These are phyloP conservation scores for Marisa cornuarietis DNA, from an alignment of 1,140 invertebrate genomes.

Conservation along the genomic window DNA sequence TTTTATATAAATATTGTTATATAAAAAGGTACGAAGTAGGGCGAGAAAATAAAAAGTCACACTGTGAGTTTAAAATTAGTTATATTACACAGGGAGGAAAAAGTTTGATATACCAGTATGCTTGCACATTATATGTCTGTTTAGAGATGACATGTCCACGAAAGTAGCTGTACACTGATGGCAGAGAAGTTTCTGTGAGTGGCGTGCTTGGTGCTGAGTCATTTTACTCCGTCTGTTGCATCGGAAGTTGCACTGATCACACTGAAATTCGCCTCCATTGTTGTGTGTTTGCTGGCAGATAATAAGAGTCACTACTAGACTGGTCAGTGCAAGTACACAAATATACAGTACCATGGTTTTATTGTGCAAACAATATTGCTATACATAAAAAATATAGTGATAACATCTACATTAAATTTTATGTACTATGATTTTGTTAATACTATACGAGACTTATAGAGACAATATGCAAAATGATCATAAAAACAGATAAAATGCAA, in stretches of 20 bases:
- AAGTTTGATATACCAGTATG: conserved; percentile 6
- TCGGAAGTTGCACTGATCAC: conserved; percentile 19
- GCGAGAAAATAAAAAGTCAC: too few species aligned
- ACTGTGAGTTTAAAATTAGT: too few species aligned
- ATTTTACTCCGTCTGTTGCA: neutral
- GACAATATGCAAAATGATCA: too few species aligned
- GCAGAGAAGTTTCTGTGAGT: conserved; percentile 14
- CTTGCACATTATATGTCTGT: conserved; percentile 16
- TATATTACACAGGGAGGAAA: neutral
- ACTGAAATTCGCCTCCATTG: neutral
- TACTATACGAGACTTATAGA: too few species aligned
- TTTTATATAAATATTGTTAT: neutral
- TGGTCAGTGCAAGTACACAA: too few species aligned
- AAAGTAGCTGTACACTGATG: conserved; percentile 17
- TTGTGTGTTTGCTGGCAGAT: neutral
- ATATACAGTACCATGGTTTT: too few species aligned
- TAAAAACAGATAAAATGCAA: too few species aligned
- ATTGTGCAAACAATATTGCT: too few species aligned
- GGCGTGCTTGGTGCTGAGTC: conserved; percentile 8
- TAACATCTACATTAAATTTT: neutral
- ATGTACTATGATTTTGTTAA: too few species aligned
- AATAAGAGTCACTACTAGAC: too few species aligned
- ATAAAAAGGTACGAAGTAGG: neutral
- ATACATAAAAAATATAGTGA: neutral
- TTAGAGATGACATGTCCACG: conserved; percentile 7